Conservation (phyloP, 2,113 vertebrate species). For the Siphamia tubifer region DNA sequence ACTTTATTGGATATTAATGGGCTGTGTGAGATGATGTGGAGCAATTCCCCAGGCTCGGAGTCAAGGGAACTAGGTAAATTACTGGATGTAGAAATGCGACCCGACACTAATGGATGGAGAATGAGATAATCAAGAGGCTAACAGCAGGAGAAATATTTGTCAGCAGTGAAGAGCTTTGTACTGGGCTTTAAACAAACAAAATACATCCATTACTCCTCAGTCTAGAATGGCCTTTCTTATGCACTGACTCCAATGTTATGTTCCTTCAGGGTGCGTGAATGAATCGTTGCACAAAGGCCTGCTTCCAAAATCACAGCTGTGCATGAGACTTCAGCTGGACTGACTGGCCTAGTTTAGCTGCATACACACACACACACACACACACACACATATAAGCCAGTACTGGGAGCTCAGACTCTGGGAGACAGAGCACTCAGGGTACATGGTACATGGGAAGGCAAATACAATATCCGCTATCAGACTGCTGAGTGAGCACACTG, state of each 20-base stretch:
- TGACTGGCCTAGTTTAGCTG: slow-evolving; percentile 32
- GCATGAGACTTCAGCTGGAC: slow-evolving; percentile 42
- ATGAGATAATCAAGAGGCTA: slow-evolving; percentile 27
- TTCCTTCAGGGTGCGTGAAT: slow-evolving; percentile 11
- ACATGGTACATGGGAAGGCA: not conserved
- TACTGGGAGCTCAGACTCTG: not conserved
- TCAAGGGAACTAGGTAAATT: slow-evolving; percentile 6
- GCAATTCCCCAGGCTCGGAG: slow-evolving; percentile 2
- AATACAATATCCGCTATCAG: not conserved
- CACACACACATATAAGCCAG: not conserved
- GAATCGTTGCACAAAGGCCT: slow-evolving; percentile 28
- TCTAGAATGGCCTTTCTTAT: not conserved
- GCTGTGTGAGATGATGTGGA: slow-evolving; percentile 14
- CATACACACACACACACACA: slow-evolving; percentile 5
- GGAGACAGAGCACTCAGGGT: not conserved
- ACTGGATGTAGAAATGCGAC: slow-evolving; percentile 31
- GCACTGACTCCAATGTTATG: slow-evolving; percentile 8
- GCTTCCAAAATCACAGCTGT: slow-evolving; percentile 48
- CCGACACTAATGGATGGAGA: slow-evolving; percentile 31
- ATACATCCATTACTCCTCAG: slow-evolving; percentile 1
- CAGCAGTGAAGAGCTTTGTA: slow-evolving; percentile 13
- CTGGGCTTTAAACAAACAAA: not conserved
- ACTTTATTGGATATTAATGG: slow-evolving; percentile 16
- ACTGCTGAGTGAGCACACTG: not conserved
- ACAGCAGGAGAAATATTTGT: slow-evolving; percentile 7